Evolutionary conservation across 2,113 vertebrate species (phyloP), one percentile per base, ranked within the genome.

Genomic region (Clupea harengus): DNA sequence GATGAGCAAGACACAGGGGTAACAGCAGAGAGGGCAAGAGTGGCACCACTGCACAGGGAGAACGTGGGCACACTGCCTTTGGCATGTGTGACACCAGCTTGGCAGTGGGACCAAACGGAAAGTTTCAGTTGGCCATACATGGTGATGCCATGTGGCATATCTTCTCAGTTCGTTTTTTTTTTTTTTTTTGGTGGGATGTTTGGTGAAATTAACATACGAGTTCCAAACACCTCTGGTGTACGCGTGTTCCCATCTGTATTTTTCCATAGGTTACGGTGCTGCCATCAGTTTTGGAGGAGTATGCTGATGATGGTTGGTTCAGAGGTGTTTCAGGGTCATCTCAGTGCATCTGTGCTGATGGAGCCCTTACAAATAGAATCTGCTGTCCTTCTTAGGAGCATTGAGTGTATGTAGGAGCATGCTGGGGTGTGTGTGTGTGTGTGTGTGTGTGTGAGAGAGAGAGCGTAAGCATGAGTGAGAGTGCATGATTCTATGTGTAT

Each of bases 371-470:
- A 39, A 39, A 39, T 39, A 39, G 5, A 57, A 15, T 52, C 52
- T 57, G 52, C 52, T 57, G 52, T 6, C 25, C 25, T 32, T 39
- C 39, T 39, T 39, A 39, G 39, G 39, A 39, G 39, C 28, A 75
- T 1, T 75, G 67, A 75, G 67, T 28, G 9, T 9, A 20, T 22
- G 57, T 4, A 22, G 57, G 22, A 20, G 20, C 47, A 45, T 81
- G 84, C 50, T n/a, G n/a, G 54, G 91, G 92, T 92, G 93, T 93
- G 92, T 93, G 89, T 89, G 92, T 93, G 93, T 45, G 50, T 85
- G 84, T 81, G 84, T 81, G 72, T 45, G 54, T 92, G 91, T 89
- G 88, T 87, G 88, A n/a, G 90, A 89, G 92, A 89, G 89, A 87
- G 28, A 82, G 18, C 20, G 64, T 25, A 10, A 18, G 8, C 45